Evolutionary conservation across 2,113 vertebrate species (phyloP).

Genomic region (Ailuropoda melanoleuca): DNA sequence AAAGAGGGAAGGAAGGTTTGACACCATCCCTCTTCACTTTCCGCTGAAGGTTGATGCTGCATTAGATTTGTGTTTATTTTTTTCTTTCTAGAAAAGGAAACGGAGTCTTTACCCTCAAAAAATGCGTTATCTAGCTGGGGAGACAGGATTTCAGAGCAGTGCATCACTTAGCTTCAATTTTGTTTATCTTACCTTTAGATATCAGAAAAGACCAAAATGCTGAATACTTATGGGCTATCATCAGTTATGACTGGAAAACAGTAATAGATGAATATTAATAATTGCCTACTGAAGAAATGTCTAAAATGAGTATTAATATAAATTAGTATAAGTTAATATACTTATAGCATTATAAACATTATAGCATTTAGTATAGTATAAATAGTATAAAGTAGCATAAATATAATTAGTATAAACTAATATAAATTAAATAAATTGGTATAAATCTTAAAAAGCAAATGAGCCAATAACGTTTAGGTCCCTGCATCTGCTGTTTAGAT

Average conservation of each 20-base stretch:
- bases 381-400: background rate
- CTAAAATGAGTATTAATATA: background rate
- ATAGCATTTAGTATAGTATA: background rate
- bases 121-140: background rate
- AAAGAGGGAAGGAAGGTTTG: background rate
- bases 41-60: background rate
- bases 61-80: background rate
- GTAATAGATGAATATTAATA: background rate
- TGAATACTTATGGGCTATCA: background rate
- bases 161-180: background rate
- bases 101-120: background rate
- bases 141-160: background rate
- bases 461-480: background rate
- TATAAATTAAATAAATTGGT: background rate
- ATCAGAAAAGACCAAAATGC: background rate
- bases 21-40: accelerated
- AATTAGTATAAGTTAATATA: background rate
- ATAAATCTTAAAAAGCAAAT: background rate
- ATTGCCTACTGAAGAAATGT: background rate
- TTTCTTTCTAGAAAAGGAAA: background rate
- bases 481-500: background rate
- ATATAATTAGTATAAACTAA: background rate
- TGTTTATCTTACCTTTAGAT: background rate
- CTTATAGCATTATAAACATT: background rate
- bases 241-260: background rate